Evolutionary conservation across 1,140 invertebrate species (phyloP).

Genomic region (Cephus cinctus): DNA sequence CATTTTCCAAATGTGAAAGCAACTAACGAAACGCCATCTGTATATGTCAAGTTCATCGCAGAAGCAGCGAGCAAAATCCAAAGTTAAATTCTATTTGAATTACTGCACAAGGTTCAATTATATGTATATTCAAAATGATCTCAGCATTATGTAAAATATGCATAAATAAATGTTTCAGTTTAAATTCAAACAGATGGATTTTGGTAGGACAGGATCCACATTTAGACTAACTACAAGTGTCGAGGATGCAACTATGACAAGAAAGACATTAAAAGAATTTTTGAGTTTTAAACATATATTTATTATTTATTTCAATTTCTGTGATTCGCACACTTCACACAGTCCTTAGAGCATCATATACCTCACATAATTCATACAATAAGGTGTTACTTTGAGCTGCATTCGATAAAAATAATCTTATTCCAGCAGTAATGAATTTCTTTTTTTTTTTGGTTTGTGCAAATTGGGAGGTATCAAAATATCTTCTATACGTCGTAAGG

Average conservation of each 20-base stretch:
- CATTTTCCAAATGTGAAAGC: slow-evolving; percentile 2
- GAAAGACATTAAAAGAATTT: slow-evolving; percentile 3
- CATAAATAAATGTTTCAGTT: too few species aligned
- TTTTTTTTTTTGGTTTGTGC: slow-evolving; percentile 38
- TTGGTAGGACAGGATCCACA: too few species aligned
- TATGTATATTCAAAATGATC: too few species aligned
- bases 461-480: slow-evolving; percentile 55
- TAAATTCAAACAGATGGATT: too few species aligned
- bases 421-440: slow-evolving; percentile 41
- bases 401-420: slow-evolving; percentile 52
- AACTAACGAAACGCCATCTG: background rate
- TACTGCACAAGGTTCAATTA: too few species aligned
- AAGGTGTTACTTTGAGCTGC: slow-evolving; percentile 35
- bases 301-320: slow-evolving; percentile 43
- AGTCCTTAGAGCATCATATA: slow-evolving; percentile 28
- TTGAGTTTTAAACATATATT: slow-evolving; percentile 53
- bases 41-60: slow-evolving; percentile 2
- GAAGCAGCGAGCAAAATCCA: too few species aligned
- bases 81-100: too few species aligned
- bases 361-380: slow-evolving; percentile 11
- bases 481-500: slow-evolving; percentile 41
- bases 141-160: too few species aligned
- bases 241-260: too few species aligned
- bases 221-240: too few species aligned
- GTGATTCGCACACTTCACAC: slow-evolving; percentile 46